phyloP scores from a whole-genome alignment of 2,797 vertebrate species.

The Cryptoprocta ferox region DNA sequence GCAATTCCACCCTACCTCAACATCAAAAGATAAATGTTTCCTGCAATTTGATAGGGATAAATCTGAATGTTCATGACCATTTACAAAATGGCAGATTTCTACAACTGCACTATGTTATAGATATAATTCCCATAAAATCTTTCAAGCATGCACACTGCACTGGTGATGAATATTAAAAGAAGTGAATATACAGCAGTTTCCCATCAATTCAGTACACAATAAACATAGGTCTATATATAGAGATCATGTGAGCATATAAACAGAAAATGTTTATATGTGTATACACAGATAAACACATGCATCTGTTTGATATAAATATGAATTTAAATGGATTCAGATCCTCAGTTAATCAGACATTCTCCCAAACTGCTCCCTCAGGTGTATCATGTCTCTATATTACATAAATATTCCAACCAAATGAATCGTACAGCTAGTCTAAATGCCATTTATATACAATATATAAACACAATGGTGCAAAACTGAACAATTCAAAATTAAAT shows the following conservation, averaged over 20 bases:
- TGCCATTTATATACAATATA: not conserved
- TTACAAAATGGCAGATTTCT: constrained; percentile 9
- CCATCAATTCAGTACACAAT: not conserved
- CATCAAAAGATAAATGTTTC: not conserved
- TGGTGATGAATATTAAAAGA: not conserved
- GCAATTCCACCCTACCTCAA: not conserved
- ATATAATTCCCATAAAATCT: not conserved
- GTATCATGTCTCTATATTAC: not conserved
- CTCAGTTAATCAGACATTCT: constrained; percentile 22
- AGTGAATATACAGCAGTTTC: not conserved
- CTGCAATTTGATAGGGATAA: not conserved
- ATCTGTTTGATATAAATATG: constrained; percentile 48
- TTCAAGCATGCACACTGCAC: not conserved
- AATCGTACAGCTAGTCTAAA: not conserved
- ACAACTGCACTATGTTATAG: not conserved
- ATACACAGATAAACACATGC: not conserved
- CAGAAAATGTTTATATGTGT: constrained; percentile 36
- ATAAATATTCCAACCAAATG: not conserved
- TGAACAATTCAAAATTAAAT: constrained; percentile 10
- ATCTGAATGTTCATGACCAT: not conserved
- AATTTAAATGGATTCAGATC: constrained; percentile 36
- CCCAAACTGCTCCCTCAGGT: not conserved
- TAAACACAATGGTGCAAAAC: not conserved
- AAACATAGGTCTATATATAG: not conserved
- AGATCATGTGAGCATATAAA: constrained; percentile 28